Base-by-base conservation (phyloP, 2,888 invertebrate species). In the Fragum fragum region DNA sequence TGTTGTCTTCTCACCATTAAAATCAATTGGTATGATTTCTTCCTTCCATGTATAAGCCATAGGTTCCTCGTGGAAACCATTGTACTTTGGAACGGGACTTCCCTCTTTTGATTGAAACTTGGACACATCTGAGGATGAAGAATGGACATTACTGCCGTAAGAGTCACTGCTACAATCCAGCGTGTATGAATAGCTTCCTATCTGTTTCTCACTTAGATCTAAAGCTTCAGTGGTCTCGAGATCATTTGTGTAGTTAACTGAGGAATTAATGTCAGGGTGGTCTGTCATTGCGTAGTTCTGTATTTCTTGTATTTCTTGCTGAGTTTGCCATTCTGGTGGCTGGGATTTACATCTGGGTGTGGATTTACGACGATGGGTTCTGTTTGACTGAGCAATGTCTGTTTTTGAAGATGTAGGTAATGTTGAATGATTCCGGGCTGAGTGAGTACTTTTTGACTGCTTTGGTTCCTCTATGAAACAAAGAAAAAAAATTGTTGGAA, bases 331-430 rank as follows among this genome's bases (percentile, higher is more conserved):
- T 42, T 66, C 66, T 23, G 47, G 42, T n/a, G 73, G 66, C n/a
- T 73, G 73, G 28, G 76, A 76, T 39, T 73, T 83, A 52, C 79
- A 79, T 66, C 79, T 39, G 28, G 83, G 83, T 21, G 74, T 83
- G 23, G 79, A 79, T 76, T 83, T 83, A 14, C 83, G 69, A 52
- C 83, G 63, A 7, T n/a, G 39, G 0, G 39, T 23, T 66, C 66
- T 39, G 42, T 23, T 66, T 2, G 23, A 18, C 16, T 39, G 42
- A n/a, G 66, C 21, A 26, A 36, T 42, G 23, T 66, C 66, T 26
- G 16, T 23, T 16, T 42, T 57, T 6, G n/a, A 11, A 23, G 26
- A 7, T 23, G 57, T n/a, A 14, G 47, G 47, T 47, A 18, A 18
- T 47, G 47, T 9, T 5, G 47, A n/a, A 47, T 47, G 5, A 29